Base-by-base conservation (phyloP, 2,888 invertebrate genomes). In the Eledone cirrhosa region DNA sequence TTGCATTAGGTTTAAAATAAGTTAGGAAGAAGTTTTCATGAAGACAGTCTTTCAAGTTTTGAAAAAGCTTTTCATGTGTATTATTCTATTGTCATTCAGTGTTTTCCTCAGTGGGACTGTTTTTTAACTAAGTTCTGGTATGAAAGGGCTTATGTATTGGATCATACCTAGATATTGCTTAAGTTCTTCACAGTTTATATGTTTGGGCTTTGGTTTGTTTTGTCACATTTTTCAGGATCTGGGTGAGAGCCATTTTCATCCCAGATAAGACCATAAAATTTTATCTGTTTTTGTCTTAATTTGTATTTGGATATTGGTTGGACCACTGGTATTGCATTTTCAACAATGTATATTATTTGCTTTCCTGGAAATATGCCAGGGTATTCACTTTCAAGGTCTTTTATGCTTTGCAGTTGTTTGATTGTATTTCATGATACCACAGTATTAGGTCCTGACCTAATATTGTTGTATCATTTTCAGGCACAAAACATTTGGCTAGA, bases 1-100 rank as follows among this genome's bases (percentile, higher is more conserved):
- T 63, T 63, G 63, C 63, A 63, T 63, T 63, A 22, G 22, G 63
- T 63, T 63, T n/a, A 22, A 63, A 63, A 24, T 59, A 59, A 59
- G 59, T 13, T 63, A 22, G 63, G 63, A n/a, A 63, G 2, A 63
- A 16, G 27, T 65, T 65, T 27, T 24, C n/a, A 24, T 24, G 7
- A 8, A 65, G 5, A 27, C 5, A n/a, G 13, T 63, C 11, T 63
- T 63, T 63, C 22, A 63, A 63, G n/a, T 14, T 22, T 63, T 63
- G 63, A 1, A 63, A 63, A 22, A 27, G n/a, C n/a, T n/a, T n/a
- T n/a, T n/a, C n/a, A n/a, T n/a, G n/a, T n/a, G n/a, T n/a, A n/a
- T n/a, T n/a, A n/a, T 24, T 22, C 27, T 63, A 63, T 16, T 63
- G 63, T 63, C n/a, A 24, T 1, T n/a, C 63, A 16, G n/a, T 63